Base-by-base conservation (phyloP, 2,113 vertebrate species). In the Callithrix jacchus region DNA sequence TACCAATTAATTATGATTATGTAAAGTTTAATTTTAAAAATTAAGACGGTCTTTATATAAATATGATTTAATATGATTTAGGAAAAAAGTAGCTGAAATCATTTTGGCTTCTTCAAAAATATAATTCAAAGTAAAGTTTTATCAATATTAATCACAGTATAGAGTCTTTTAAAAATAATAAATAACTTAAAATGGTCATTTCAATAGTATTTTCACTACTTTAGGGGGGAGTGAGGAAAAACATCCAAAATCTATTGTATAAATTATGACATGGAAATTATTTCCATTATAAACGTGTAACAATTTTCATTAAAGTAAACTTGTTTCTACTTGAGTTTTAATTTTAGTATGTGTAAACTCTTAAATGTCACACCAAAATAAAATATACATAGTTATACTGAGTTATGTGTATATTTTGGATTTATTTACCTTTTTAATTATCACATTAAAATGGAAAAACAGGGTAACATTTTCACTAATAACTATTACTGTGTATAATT, bases 21-120 rank as follows among this genome's bases (percentile, higher is more conserved):
- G 40, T 71, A 25, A 94, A 45, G 12, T 61, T 61, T 83, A 30
- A 47, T 25, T 85, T 95, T 94, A 47, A 47, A 73, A 92, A 86
- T 86, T 64, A 74, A 91, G 58, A 61, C 52, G 76, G 52, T 80
- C 25, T 45, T 87, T 42, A 40, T 61, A 74, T 23, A 96, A 66
- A 52, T 61, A 1, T 20, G 10, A 87, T 95, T 80, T 77, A 35
- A 56, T 35, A 47, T 32, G 12, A 95, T n/a, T 85, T 93, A 74
- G 37, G 21, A 42, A 61, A n/a, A 76, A 87, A 17, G 7, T n/a
- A 58, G 81, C 23, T 71, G 49, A 87, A 90, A 42, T 0, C 11
- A 77, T 84, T 92, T 74, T 93, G 27, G 81, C 93, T 95, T 23
- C 89, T 25, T 80, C 5, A 88, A 91, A 82, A 95, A 93, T 87